Evolutionary conservation across 2,113 vertebrate species (phyloP).

Genomic region (Potamarius usumacintae): DNA sequence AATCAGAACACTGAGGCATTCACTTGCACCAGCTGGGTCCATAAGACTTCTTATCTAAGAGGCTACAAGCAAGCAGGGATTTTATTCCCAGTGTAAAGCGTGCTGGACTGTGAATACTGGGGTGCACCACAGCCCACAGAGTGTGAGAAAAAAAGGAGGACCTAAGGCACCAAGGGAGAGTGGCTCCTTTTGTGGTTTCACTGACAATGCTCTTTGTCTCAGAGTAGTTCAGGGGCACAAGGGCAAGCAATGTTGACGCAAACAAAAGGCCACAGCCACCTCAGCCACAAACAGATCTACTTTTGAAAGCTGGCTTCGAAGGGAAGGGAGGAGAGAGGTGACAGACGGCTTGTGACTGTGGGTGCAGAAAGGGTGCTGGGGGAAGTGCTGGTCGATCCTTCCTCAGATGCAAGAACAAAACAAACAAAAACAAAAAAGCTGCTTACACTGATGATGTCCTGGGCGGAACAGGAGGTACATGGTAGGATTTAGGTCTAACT

Average conservation of each 20-base stretch:
- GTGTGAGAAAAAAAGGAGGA: slow-evolving; percentile 73
- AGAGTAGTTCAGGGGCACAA: slow-evolving; percentile 67
- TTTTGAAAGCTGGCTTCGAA: slow-evolving; percentile 45
- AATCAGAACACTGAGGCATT: slow-evolving; percentile 24
- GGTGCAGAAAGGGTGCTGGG: slow-evolving; percentile 51
- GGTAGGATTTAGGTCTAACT: not conserved
- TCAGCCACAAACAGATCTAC: slow-evolving; percentile 49
- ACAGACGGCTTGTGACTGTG: slow-evolving; percentile 42
- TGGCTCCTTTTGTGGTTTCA: slow-evolving; percentile 72
- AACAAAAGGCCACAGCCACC: slow-evolving; percentile 74
- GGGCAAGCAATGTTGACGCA: slow-evolving; percentile 75
- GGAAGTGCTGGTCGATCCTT: slow-evolving; percentile 8
- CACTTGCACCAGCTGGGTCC: slow-evolving; percentile 42
- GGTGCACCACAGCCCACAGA: slow-evolving; percentile 58
- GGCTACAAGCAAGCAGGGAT: not conserved
- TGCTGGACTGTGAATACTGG: slow-evolving; percentile 30
- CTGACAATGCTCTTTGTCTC: slow-evolving; percentile 77
- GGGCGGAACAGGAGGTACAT: not conserved
- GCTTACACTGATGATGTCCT: not conserved
- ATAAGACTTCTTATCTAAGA: not conserved
- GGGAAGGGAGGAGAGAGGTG: slow-evolving; percentile 3
- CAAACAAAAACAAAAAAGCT: not conserved
- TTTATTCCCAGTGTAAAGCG: slow-evolving; percentile 7
- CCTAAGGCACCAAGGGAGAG: slow-evolving; percentile 59
- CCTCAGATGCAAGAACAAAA: not conserved